Evolutionary conservation across 2,888 invertebrate genomes (phyloP), one percentile per base, ranked within the genome.

Genomic region (Nipponacmea schrenckii): DNA sequence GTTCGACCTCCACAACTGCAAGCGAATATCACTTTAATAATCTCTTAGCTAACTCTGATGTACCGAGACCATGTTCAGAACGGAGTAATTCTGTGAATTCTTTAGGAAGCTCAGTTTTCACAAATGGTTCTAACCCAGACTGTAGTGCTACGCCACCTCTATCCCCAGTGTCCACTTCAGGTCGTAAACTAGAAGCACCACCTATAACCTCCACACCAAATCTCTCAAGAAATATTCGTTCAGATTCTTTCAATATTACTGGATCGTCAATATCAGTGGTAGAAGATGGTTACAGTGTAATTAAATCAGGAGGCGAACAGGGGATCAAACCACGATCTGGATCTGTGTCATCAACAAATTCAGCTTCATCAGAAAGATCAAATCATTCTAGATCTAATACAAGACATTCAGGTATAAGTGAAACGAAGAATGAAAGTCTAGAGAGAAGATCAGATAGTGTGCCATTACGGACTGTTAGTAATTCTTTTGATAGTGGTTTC

Each of bases 401-500:
- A 39, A 8, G 56, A 12, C 20, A 56, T 20, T 56, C 56, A 10
- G 56, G 24, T 20, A 24, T 56, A 24, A 20, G 1, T 56, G 56
- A 56, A 56, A 56, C 20, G 10, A 56, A 15, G 4, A 20, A 20
- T 24, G 56, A 56, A 10, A 14, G 10, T 10, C 3, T 24, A 10
- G 56, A 24, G 24, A 56, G 10, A 24, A 56, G 20, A 56, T 12
- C 56, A 14, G 56, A 56, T 0, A 14, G 56, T 24, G 8, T 24
- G 12, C 56, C 56, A 68, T 64, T 45, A 4, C 76, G 79, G 26
- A 72, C 69, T 20, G 77, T 76, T 7, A 79, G 79, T 64, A 78
- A 80, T 68, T 83, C 83, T 0, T 83, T 83, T 64, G 83, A 82
- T 68, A 83, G 82, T 76, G 81, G 78, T 5, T 77, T 81, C 27